Conservation (phyloP, 2,888 invertebrate species). For the Patella pellucida region DNA sequence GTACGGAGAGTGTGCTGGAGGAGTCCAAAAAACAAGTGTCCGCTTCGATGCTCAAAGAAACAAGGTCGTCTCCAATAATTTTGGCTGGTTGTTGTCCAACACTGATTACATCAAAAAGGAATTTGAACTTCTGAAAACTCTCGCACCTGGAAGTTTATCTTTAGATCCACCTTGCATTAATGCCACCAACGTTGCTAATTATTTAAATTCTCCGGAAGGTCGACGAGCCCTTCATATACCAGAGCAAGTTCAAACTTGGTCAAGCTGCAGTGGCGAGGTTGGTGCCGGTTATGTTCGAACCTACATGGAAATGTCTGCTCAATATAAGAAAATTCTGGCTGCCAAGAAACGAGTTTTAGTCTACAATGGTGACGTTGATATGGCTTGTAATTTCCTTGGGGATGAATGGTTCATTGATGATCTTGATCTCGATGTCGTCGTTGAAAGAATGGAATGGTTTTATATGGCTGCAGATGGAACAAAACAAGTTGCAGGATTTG, state of each 20-base stretch:
- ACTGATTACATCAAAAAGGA: slow-evolving; percentile 20
- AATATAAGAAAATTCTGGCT: slow-evolving; percentile 58
- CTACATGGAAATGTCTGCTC: slow-evolving; percentile 53
- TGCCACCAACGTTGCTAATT: slow-evolving; percentile 61
- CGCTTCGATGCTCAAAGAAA: slow-evolving; percentile 14
- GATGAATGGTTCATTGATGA: slow-evolving; percentile 72
- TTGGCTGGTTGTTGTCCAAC: slow-evolving; percentile 34
- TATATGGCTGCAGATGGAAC: slow-evolving; percentile 41
- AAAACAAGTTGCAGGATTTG: slow-evolving; percentile 62
- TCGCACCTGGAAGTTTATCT: slow-evolving; percentile 30
- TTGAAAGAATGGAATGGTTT: slow-evolving; percentile 48
- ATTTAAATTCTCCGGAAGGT: slow-evolving; percentile 75
- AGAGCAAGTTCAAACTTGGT: slow-evolving; percentile 52
- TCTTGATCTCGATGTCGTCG: slow-evolving; percentile 44
- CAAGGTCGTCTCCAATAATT: slow-evolving; percentile 31
- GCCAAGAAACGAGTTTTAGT: slow-evolving; percentile 66
- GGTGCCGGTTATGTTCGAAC: slow-evolving; percentile 8
- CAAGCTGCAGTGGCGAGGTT: slow-evolving; percentile 60
- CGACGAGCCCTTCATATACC: slow-evolving; percentile 67
- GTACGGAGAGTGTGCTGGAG: slow-evolving; percentile 64
- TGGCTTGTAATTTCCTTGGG: slow-evolving; percentile 73
- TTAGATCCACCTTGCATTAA: slow-evolving; percentile 65
- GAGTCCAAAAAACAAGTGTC: slow-evolving; percentile 12
- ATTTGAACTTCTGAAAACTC: slow-evolving; percentile 25
- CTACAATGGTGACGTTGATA: slow-evolving; percentile 74